Conservation (phyloP, 1,140 invertebrate genomes). For the Meloidogyne chitwoodi region DNA sequence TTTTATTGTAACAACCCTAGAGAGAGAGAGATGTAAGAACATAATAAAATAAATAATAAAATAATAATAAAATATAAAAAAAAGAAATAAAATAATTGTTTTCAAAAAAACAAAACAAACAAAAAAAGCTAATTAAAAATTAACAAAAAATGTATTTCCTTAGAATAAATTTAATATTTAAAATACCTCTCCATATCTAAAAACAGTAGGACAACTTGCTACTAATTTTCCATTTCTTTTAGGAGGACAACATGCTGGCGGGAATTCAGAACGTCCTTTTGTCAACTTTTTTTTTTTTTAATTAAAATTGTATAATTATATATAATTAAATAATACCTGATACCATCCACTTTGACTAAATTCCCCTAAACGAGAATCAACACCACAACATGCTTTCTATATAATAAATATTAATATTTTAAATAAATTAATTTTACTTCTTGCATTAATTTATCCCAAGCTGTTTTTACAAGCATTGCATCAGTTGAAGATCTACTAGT, state of each 20-base stretch:
- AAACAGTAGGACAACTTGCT: slow-evolving; percentile 47
- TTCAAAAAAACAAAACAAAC: not conserved
- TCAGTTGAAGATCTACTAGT: slow-evolving; percentile 21
- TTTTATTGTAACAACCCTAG: slow-evolving; percentile 53
- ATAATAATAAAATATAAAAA: not conserved
- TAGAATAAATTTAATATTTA: not conserved
- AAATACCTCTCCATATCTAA: slow-evolving; percentile 53
- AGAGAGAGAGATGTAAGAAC: not conserved
- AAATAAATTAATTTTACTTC: slow-evolving; percentile 38
- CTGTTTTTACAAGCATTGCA: slow-evolving; percentile 50
- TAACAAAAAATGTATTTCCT: not conserved
- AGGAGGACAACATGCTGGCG: slow-evolving; percentile 58
- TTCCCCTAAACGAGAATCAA: slow-evolving; percentile 55
- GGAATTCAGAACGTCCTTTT: slow-evolving; percentile 38
- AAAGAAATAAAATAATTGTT: not conserved
- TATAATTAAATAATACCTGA: not conserved
- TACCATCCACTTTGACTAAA: slow-evolving; percentile 57
- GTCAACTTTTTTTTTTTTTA: not conserved
- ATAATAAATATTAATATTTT: not conserved
- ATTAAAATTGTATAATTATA: not conserved
- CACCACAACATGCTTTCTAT: slow-evolving; percentile 58
- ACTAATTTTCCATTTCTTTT: slow-evolving; percentile 47
- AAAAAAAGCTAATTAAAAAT: slow-evolving; percentile 15
- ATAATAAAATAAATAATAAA: slow-evolving; percentile 4
- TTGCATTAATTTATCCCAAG: slow-evolving; percentile 59